Conservation (phyloP, 2,113 vertebrate species). For the Petaurus breviceps region DNA sequence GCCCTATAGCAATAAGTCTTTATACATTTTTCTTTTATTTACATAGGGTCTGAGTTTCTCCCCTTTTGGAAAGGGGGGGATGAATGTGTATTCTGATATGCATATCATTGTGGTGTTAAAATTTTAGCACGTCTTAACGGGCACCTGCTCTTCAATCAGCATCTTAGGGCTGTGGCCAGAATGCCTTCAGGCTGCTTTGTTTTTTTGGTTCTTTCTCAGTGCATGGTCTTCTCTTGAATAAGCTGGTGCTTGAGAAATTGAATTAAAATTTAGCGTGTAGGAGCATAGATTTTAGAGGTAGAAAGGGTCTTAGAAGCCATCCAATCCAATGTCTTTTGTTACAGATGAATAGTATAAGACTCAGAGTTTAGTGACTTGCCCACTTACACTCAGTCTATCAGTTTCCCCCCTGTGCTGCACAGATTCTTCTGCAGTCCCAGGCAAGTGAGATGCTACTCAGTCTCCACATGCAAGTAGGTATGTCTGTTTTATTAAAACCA, state of each 20-base stretch:
- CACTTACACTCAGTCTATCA: not conserved
- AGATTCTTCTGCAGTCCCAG: not conserved
- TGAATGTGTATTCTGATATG: too few species aligned
- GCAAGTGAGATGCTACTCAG: constrained; percentile 17
- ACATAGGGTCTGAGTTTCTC: not conserved
- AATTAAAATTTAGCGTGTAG: not conserved
- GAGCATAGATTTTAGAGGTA: not conserved
- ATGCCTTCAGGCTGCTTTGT: too few species aligned
- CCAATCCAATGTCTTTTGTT: not conserved
- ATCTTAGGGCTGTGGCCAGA: too few species aligned
- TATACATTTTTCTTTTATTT: too few species aligned
- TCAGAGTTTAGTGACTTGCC: not conserved
- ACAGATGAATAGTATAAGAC: not conserved
- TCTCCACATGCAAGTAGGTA: not conserved
- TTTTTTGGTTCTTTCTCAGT: too few species aligned
- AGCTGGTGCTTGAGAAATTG: not conserved
- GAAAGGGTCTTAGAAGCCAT: not conserved
- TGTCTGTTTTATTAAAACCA: not conserved
- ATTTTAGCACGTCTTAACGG: too few species aligned
- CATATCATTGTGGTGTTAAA: too few species aligned
- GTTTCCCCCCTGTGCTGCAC: not conserved
- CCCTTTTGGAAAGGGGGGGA: not conserved
- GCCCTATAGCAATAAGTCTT: too few species aligned
- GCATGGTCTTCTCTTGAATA: not conserved
- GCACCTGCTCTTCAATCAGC: too few species aligned